Base-by-base conservation (phyloP, 2,113 vertebrate species). In the Nestor notabilis region DNA sequence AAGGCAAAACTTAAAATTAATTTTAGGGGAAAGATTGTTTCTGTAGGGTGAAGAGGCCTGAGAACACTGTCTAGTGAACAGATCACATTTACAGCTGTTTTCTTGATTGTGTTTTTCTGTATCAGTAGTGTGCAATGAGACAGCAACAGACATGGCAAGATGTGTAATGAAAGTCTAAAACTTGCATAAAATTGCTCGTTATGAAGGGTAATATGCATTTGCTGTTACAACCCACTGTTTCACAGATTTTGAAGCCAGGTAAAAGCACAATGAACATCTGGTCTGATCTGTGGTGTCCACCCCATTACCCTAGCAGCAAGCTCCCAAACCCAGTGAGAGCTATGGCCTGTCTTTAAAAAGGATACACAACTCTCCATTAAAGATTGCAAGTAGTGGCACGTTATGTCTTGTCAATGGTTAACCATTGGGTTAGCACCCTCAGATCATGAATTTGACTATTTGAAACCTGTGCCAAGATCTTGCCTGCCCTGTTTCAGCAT, bases 401-500 rank as follows among this genome's bases (percentile, higher is more conserved):
- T 52, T 69, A 17, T 1, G 0, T 31, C 64, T 87, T 84, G 33
- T 60, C 44, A n/a, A 1, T 20, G 7, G 39, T 56, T 82, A 72
- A 68, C 29, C 20, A 7, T 58, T n/a, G 55, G 33, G 56, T 58
- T 58, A 58, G 15, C 33, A 58, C 21, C 56, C 33, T 58, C 21
- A 58, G 10, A n/a, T n/a, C 20, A 15, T 15, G 41, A 44, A 63
- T n/a, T 21, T 60, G 56, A 37, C 47, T 56, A 2, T 39, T 69
- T 80, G 75, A 86, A 80, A 74, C 64, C 56, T 61, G 44, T 60
- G n/a, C 37, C 47, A 64, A 23, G 61, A 41, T 80, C 56, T 24
- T 16, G 35, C 56, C 56, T 70, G 63, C 41, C 64, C 47, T 0
- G 0, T 63, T 81, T 37, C 60, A 35, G 37, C 0, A 1, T 53